A percentile compares a stretch with the other conserved stretches of the same genome.
Conservation (phyloP, 1,140 invertebrate genomes). For the Pantala flavescens region DNA sequence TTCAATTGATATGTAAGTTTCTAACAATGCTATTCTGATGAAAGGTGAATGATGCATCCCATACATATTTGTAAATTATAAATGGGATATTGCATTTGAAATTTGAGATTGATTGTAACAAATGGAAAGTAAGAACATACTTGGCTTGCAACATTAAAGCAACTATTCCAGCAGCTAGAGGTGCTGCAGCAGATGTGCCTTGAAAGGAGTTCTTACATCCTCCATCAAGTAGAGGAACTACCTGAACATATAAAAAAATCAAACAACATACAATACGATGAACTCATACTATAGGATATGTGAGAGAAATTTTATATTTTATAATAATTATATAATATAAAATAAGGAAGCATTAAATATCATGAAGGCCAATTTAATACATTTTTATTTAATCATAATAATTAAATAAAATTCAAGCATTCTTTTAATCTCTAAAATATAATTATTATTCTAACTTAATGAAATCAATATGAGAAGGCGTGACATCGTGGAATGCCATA, state of each 20-base stretch:
- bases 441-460: too few relatives aligned
- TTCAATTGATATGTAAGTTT: too few relatives aligned
- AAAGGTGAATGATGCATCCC: constrained; percentile 21
- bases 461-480: too few relatives aligned
- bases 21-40: not conserved
- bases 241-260: constrained; percentile 20
- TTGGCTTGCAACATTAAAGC: constrained; percentile 44
- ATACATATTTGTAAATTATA: constrained; percentile 14
- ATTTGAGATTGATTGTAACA: not conserved
- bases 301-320: not conserved
- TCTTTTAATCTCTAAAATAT: too few relatives aligned
- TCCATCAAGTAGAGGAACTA: constrained; percentile 27
- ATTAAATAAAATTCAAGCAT: too few relatives aligned
- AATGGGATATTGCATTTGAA: not conserved
- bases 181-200: constrained; percentile 45
- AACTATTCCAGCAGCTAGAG: constrained; percentile 43
- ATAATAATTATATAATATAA: too few relatives aligned
- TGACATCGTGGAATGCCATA: too few relatives aligned
- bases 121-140: constrained; percentile 30
- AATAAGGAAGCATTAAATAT: too few relatives aligned
- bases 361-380: too few relatives aligned
- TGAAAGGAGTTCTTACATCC: constrained; percentile 25
- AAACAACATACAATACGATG: not conserved
- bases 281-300: not conserved
- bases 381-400: too few relatives aligned